phyloP scores from a whole-genome alignment of 2,888 invertebrate species.

The Dinocampus coccinellae region DNA sequence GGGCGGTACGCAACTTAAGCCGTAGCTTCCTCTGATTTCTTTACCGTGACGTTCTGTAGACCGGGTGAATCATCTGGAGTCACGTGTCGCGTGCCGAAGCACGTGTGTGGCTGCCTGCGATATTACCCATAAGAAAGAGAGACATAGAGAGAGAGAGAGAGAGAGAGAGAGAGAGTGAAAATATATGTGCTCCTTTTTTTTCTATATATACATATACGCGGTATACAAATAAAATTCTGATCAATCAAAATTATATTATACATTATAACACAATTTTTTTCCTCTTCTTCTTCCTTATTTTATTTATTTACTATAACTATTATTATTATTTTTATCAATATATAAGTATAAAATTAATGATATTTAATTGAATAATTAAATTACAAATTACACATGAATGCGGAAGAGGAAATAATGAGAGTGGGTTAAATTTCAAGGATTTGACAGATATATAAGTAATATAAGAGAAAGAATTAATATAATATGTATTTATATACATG shows the following conservation, averaged over 20 bases:
- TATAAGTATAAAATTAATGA: not conserved
- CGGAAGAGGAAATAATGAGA: slow-evolving; percentile 36
- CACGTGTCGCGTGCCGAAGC: slow-evolving; percentile 44
- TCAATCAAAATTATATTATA: not conserved
- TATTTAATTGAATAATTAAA: not conserved
- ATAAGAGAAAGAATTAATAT: not conserved
- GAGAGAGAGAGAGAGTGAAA: too few relatives aligned
- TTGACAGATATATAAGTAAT: slow-evolving; percentile 34
- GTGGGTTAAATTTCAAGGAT: not conserved
- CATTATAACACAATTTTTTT: not conserved
- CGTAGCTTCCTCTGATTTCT: slow-evolving; percentile 27
- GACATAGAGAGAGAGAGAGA: too few relatives aligned
- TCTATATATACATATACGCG: not conserved
- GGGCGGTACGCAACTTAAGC: not conserved
- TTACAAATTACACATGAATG: slow-evolving; percentile 16
- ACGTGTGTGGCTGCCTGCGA: not conserved
- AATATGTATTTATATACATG: slow-evolving; percentile 4
- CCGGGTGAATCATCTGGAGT: slow-evolving; percentile 39
- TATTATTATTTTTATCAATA: too few relatives aligned
- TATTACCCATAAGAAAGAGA: not conserved
- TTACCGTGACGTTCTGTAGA: slow-evolving; percentile 19
- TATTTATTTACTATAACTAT: too few relatives aligned
- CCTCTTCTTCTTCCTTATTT: not conserved
- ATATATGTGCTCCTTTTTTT: too few relatives aligned
- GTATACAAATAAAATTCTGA: not conserved